Evolutionary conservation across 2,797 vertebrate genomes (phyloP), one percentile per base, ranked within the genome.

Genomic region (Hirundo rustica): DNA sequence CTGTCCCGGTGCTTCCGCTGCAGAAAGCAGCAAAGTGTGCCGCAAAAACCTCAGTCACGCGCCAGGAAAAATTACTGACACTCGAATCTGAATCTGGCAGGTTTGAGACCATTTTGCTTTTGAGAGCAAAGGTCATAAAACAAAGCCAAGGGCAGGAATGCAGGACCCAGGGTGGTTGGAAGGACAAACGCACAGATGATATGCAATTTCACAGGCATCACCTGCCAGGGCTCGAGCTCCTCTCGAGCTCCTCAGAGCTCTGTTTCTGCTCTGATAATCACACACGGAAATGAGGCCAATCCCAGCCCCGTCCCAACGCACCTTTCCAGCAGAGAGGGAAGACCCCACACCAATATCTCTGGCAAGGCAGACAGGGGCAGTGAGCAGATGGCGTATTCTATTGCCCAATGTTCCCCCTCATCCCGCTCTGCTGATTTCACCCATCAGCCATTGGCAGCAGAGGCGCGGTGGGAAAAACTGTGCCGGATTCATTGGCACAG

Each of bases 11-110:
- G 76, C 60, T 83, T 68, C 64, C 0, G 0, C 38, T 38, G 72
- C 64, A 90, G 68, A 92, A 76, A 40, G 60, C 45, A 40, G 67
- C 54, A 42, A 36, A 92, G 27, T 1, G 0, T 2, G 7, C 36
- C 1, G 2, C 57, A 19, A 65, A 90, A 60, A 13, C n/a, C 47
- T 40, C 3, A 0, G 29, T 64, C 32, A 32, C 0, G 0, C 0
- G 5, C 25, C 75, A 53, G 60, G 64, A 90, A 79, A 48, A 57
- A 76, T 85, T 51, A 88, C 60, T 82, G 79, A 12, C 9, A 34
- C 51, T 54, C 29, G 32, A 61, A 72, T 65, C 25, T 4, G 10
- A 25, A 76, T 54, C 60, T 68, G 38, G 26, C 66, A 48, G 38
- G 11, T 82, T 61, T 73, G 38, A 64, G 15, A 48, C 30, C 9